These are phyloP conservation scores for Siphamia tubifer DNA, from an alignment of 2,113 vertebrate species.

Conservation along the genomic window DNA sequence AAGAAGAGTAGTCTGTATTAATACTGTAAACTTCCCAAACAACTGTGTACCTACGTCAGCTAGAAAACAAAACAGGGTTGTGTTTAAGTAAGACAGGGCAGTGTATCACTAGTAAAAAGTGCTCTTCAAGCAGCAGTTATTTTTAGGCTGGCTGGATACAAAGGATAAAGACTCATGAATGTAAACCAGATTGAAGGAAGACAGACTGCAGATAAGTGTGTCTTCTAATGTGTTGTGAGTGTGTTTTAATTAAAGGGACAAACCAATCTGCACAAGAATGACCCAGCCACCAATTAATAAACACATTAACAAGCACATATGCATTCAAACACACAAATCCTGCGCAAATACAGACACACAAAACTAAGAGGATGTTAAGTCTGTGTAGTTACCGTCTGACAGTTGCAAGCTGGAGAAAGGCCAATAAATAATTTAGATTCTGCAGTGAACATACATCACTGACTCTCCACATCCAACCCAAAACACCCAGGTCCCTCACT, in stretches of 20 bases:
- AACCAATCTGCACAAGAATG: background rate
- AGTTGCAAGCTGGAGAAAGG: slow-evolving; percentile 56
- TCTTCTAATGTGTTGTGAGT: background rate
- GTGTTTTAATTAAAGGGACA: background rate
- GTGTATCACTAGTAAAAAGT: background rate
- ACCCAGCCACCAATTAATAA: background rate
- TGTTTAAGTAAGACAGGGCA: too few species aligned
- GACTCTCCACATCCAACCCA: slow-evolving; percentile 42
- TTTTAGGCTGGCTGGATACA: slow-evolving; percentile 36
- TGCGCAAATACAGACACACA: background rate
- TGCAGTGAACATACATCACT: slow-evolving; percentile 74
- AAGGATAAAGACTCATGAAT: slow-evolving; percentile 15
- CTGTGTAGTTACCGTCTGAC: slow-evolving; percentile 54
- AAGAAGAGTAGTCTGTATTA: too few species aligned
- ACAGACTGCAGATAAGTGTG: background rate
- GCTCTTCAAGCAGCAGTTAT: slow-evolving; percentile 42
- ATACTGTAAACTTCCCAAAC: background rate
- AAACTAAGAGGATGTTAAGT: slow-evolving; percentile 23
- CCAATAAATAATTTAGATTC: slow-evolving; percentile 79
- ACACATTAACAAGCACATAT: background rate
- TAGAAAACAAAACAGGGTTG: background rate
- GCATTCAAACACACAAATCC: background rate
- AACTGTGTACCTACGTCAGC: background rate
- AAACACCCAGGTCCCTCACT: slow-evolving; percentile 31
- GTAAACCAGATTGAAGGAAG: background rate